These are phyloP conservation scores for Pseudocheirus occidentalis DNA, from an alignment of 2,797 vertebrate genomes.

Conservation along the genomic window DNA sequence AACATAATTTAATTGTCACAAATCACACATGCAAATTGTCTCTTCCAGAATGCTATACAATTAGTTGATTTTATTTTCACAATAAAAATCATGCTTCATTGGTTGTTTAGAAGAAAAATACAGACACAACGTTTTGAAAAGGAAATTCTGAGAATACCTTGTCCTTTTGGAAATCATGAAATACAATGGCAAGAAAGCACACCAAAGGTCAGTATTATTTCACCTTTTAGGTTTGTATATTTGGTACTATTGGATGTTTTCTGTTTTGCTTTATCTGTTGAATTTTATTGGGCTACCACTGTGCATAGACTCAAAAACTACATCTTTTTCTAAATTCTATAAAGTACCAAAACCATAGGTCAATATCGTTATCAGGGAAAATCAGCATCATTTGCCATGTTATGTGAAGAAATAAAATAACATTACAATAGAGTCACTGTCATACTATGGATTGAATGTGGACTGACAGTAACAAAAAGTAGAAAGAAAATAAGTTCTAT, in stretches of 20 bases:
- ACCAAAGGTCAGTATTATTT: slow-evolving; percentile 7
- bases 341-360: not conserved
- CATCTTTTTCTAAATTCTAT: not conserved
- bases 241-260: not conserved
- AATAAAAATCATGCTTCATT: not conserved
- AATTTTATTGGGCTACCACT: not conserved
- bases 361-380: not conserved
- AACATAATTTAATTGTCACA: not conserved
- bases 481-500: not conserved
- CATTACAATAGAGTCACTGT: not conserved
- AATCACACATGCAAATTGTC: not conserved
- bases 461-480: not conserved
- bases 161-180: not conserved
- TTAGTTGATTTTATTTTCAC: not conserved
- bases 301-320: not conserved
- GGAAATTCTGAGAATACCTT: not conserved
- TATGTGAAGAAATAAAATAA: not conserved
- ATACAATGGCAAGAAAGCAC: not conserved
- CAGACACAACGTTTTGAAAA: not conserved
- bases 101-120: not conserved
- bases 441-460: not conserved
- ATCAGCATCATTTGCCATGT: not conserved
- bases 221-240: not conserved
- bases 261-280: not conserved
- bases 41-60: not conserved